phyloP scores from a whole-genome alignment of 2,888 invertebrate species.

The Metellina segmentata region DNA sequence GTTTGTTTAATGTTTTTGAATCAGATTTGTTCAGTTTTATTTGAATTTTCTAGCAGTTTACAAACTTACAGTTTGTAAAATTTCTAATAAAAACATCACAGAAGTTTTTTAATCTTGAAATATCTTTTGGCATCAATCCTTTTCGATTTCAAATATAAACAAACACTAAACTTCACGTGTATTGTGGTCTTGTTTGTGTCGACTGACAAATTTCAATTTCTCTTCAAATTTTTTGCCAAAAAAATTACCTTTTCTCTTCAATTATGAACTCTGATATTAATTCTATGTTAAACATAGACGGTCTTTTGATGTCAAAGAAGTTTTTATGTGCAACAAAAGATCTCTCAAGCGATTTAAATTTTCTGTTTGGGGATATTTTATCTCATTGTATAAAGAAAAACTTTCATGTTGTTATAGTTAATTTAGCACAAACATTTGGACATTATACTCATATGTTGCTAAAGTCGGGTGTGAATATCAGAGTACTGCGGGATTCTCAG shows the following conservation, averaged over 20 bases:
- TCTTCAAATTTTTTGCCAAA: neutral
- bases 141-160: neutral
- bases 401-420: conserved; percentile 49
- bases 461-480: conserved; percentile 62
- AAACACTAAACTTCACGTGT: neutral
- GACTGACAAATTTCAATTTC: neutral
- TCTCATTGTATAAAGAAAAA: conserved; percentile 45
- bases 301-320: neutral
- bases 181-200: too few relatives aligned
- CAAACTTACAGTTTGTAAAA: too few relatives aligned
- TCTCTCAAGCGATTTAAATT: conserved; percentile 51
- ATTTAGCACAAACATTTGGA: conserved; percentile 57
- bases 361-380: conserved; percentile 54
- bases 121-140: neutral
- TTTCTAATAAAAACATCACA: too few relatives aligned
- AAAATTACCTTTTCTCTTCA: neutral
- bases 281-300: conserved; percentile 10
- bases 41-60: too few relatives aligned
- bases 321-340: conserved; percentile 66
- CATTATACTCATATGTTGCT: conserved; percentile 61
- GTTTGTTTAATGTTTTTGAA: too few relatives aligned
- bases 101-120: neutral
- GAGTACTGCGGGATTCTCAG: conserved; percentile 26
- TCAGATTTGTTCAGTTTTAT: too few relatives aligned
- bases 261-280: conserved; percentile 20